Base-by-base conservation (phyloP, 1,140 invertebrate genomes). In the Adoxophyes honmai region DNA sequence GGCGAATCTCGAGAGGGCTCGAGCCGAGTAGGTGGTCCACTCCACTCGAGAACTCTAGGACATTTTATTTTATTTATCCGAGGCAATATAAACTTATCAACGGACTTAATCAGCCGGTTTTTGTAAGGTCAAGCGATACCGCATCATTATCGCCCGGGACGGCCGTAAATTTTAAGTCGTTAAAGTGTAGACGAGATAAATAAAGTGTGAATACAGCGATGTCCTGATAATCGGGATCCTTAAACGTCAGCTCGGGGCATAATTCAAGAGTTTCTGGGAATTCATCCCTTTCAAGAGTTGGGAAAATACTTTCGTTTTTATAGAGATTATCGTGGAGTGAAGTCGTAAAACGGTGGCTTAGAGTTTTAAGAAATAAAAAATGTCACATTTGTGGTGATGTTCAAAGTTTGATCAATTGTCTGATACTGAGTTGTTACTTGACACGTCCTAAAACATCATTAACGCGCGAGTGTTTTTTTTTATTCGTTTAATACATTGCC, bases 1-100 rank as follows among this genome's bases (percentile, higher is more conserved):
- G 73, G 60, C 60, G 67, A 65, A 66, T 70, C 73, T 75, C 71
- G 55, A 35, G 70, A 66, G 68, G 70, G 68, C 57, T 62, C 62
- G 68, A 69, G 55, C 60, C 73, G 65, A 66, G 71, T 75, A 70
- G 42, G 42, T 48, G 42, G 42, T 48, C 42, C 42, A 21, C 42
- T 48, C 18, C 18, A 3, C 10, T 5, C 11, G 42, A 37, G n/a
- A 4, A 8, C 51, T 34, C 33, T 11, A 33, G 51, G 51, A 35
- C 51, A 16, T 28, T 48, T 18, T 18, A 48, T 11, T 28, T 33
- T 48, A 48, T 48, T 48, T 48, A 48, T 14, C 18, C 42, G 21
- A 9, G 18, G 42, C 10, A 18, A 48, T 48, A 48, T 33, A 48
- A 48, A 48, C 21, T 28, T 48, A 48, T 48, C 42, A 28, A 28